Evolutionary conservation across 1,140 invertebrate species (phyloP), one percentile per base, ranked within the genome.

Genomic region (Amyelois transitella): DNA sequence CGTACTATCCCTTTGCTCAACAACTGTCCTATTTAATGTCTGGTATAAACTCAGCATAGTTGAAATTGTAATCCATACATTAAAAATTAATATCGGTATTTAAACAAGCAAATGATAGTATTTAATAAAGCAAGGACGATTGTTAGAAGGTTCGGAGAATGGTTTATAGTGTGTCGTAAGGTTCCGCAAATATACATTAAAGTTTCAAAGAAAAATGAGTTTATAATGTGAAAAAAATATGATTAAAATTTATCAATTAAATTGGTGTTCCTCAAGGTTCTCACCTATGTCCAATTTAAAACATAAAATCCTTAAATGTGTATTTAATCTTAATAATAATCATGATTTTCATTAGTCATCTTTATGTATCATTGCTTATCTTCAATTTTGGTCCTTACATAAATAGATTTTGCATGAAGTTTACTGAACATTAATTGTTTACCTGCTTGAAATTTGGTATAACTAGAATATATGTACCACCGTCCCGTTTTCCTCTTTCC

Each of bases 401-500:
- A 43, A 14, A 52, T 52, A 52, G 51, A 55, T 52, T 56, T 67
- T 61, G 64, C 64, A 67, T 60, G 60, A 58, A 53, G 55, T 72
- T 78, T 66, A 64, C 64, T 61, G 51, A 59, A 51, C n/a, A 64
- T 54, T 32, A 24, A 55, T 71, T 64, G 57, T 69, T 62, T 55
- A 38, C 32, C 32, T 38, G 70, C 75, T 77, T 73, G 10, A 20
- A 68, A 65, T 71, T 77, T 69, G 72, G 77, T 77, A 73, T 68
- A 72, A 65, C 64, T 75, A 72, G 69, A 66, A 49, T 60, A 49
- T 65, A 65, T n/a, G n/a, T 77, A 75, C 75, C 80, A 84, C 84
- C 84, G 84, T 87, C 84, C 84, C 84, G 67, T 74, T 84, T 84
- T 83, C 81, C 75, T 82, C 75, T 85, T 77, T 81, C 81, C 75